These are phyloP conservation scores for Caenorhabditis inopinata DNA, from an alignment of 1,140 invertebrate genomes.

Conservation along the genomic window DNA sequence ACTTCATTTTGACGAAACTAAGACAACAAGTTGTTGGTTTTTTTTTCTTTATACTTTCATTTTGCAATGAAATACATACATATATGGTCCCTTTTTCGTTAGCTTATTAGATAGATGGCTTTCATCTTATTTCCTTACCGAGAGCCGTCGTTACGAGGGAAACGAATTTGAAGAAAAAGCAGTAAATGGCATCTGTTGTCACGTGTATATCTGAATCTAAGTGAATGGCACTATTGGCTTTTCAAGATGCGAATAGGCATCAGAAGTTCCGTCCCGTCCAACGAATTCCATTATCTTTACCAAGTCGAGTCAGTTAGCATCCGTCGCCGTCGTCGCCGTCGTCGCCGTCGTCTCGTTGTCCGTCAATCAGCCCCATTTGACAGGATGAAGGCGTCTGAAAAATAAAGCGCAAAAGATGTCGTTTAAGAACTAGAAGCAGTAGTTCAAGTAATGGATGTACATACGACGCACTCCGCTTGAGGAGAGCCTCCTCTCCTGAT, in stretches of 20 bases:
- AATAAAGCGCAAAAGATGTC: not conserved
- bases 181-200: no score
- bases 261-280: slow-evolving; percentile 5
- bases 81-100: no score
- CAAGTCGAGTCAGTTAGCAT: not conserved
- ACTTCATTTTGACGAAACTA: slow-evolving; percentile 5
- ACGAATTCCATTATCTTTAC: slow-evolving; percentile 30
- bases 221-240: no score
- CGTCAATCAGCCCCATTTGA: slow-evolving; percentile 26
- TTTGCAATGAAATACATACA: no score
- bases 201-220: no score
- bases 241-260: not conserved
- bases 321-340: not conserved
- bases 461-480: slow-evolving; percentile 3
- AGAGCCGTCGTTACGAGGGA: no score
- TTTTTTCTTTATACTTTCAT: not conserved
- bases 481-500: not conserved
- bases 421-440: not conserved
- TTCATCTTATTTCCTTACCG: no score
- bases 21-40: not conserved
- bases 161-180: no score
- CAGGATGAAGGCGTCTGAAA: slow-evolving; percentile 30
- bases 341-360: slow-evolving; percentile 26
- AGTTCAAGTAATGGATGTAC: slow-evolving; percentile 31
- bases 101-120: no score